phyloP scores from a whole-genome alignment of 2,888 invertebrate genomes.

The Caprella mutica region DNA sequence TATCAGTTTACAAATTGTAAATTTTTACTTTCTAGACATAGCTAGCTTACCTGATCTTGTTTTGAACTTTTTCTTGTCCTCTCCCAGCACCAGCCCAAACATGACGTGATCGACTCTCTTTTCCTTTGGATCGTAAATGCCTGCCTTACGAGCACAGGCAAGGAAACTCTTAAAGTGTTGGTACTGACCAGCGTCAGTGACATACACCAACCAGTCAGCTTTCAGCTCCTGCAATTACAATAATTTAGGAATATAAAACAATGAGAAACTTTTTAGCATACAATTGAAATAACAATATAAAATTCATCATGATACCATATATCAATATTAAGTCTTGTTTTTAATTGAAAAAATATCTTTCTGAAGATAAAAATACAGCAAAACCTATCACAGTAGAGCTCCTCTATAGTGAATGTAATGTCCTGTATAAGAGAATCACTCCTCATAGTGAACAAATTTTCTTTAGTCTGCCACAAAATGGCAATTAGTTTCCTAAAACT shows the following conservation, averaged over 20 bases:
- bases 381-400: background rate
- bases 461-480: too few species aligned
- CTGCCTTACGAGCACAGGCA: conserved; percentile 64
- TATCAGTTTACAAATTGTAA: too few species aligned
- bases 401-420: too few species aligned
- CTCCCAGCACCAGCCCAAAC: conserved; percentile 94
- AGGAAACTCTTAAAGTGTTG: conserved; percentile 60
- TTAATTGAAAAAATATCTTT: background rate
- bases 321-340: too few species aligned
- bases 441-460: too few species aligned
- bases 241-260: too few species aligned
- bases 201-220: conserved; percentile 79
- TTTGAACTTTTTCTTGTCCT: conserved; percentile 98
- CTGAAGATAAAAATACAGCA: background rate
- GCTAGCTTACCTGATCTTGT: conserved; percentile 65
- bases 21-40: too few species aligned
- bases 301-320: too few species aligned
- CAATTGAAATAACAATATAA: too few species aligned
- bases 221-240: conserved; percentile 76
- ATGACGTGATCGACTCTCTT: conserved; percentile 78
- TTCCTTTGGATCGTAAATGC: conserved; percentile 53
- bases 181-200: conserved; percentile 85
- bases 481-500: too few species aligned
- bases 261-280: too few species aligned
- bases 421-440: too few species aligned